Evolutionary conservation across 2,888 invertebrate species (phyloP).

Genomic region (Mycogona germanica): DNA sequence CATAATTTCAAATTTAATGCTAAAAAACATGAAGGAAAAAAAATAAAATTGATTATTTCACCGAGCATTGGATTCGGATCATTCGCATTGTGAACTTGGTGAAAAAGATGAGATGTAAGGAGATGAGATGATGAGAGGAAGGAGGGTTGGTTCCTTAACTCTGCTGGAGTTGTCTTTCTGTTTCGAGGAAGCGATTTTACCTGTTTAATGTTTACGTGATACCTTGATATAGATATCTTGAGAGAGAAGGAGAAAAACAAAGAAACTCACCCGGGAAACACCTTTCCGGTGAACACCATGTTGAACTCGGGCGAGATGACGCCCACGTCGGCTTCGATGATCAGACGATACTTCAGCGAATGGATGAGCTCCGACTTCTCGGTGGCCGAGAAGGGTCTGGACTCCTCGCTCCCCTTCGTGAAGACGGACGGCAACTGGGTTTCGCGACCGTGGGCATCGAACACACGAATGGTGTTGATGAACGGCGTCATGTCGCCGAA

Average conservation of each 20-base stretch:
- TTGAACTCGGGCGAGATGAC: conserved; percentile 41
- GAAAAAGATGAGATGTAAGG: conserved; percentile 13
- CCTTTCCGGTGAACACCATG: conserved; percentile 38
- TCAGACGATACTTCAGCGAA: conserved; percentile 32
- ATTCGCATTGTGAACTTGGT: conserved; percentile 22
- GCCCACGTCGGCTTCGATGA: conserved; percentile 39
- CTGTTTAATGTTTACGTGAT: too few species aligned
- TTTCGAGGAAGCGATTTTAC: too few species aligned
- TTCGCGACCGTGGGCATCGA: conserved; percentile 31
- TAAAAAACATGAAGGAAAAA: conserved; percentile 31
- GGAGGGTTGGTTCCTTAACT: too few species aligned
- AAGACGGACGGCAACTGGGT: conserved; percentile 31
- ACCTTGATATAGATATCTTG: too few species aligned
- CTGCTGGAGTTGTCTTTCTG: too few species aligned
- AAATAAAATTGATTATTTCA: too few species aligned
- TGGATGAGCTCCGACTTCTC: not conserved
- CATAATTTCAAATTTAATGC: conserved; percentile 40
- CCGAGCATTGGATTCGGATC: too few species aligned
- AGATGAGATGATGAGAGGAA: too few species aligned
- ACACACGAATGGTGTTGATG: conserved; percentile 33
- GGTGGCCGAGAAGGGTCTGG: conserved; percentile 19
- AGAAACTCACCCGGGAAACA: not conserved
- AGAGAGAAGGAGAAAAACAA: not conserved
- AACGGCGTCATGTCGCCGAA: conserved; percentile 38
- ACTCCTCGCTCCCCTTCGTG: conserved; percentile 27